A percentile compares a stretch with the other conserved stretches of the same genome.
phyloP scores from a whole-genome alignment of 2,797 vertebrate species.

The Petrocephalus schoutedeni region DNA sequence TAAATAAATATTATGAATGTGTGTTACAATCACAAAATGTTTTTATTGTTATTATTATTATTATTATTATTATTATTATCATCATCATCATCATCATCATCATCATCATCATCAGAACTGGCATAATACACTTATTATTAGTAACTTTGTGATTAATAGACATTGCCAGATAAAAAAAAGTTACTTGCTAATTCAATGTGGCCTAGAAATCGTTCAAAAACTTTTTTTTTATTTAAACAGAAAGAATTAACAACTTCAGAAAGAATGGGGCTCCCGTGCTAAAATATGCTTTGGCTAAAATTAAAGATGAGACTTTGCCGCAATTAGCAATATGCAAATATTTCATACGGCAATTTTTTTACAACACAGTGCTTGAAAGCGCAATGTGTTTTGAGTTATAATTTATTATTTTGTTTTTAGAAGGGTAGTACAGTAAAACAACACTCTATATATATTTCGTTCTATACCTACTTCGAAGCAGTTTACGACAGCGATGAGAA shows the following conservation, averaged over 20 bases:
- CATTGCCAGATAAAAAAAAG: neutral
- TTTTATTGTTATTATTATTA: neutral
- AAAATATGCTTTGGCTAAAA: slow-evolving; percentile 16
- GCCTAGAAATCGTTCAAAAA: slow-evolving; percentile 7
- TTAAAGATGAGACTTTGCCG: neutral
- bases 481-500: slow-evolving; percentile 8
- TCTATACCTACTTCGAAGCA: slow-evolving; percentile 21
- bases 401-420: slow-evolving; percentile 14
- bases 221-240: slow-evolving; percentile 7
- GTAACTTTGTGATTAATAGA: neutral
- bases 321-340: slow-evolving; percentile 19
- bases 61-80: neutral
- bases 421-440: neutral
- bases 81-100: neutral
- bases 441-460: neutral
- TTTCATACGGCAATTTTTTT: slow-evolving; percentile 6
- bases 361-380: neutral
- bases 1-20: neutral
- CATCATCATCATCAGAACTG: neutral
- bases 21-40: neutral
- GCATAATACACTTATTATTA: neutral
- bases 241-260: neutral
- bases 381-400: neutral
- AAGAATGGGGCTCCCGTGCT: neutral
- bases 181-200: neutral